phyloP scores from a whole-genome alignment of 2,113 vertebrate genomes.

The Holacanthus passer region DNA sequence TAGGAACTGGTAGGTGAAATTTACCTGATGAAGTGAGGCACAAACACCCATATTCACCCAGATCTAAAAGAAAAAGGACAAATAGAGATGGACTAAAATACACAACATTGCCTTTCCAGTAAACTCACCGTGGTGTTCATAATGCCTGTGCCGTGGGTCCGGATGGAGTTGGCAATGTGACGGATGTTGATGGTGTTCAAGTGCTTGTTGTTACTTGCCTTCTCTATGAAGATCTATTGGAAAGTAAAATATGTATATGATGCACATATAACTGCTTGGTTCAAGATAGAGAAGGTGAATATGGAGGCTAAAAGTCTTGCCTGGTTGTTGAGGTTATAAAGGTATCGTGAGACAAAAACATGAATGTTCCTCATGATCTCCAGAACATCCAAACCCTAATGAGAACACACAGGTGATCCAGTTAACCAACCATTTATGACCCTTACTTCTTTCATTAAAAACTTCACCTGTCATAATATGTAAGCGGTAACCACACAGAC shows the following conservation, averaged over 20 bases:
- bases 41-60: background rate
- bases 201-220: constrained; percentile 99
- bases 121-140: constrained; percentile 98
- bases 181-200: constrained; percentile 99
- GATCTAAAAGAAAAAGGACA: fast-evolving
- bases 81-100: background rate
- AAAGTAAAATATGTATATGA: background rate
- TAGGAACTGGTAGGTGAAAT: constrained; percentile 99
- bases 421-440: background rate
- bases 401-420: constrained; percentile 42
- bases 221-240: constrained; percentile 96
- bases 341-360: constrained; percentile 97
- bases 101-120: fast-evolving
- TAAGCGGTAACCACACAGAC: constrained; percentile 62
- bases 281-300: fast-evolving
- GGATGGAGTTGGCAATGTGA: constrained; percentile 98
- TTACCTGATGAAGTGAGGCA: constrained; percentile 85
- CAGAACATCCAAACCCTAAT: constrained; percentile 95
- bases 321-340: constrained; percentile 99
- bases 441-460: background rate
- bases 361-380: constrained; percentile 99
- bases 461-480: background rate
- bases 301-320: constrained; percentile 67
- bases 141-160: constrained; percentile 98
- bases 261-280: background rate